Percentiles rank a stretch among this genome's conserved stretches.
These are phyloP conservation scores for Meriones psammophilus DNA, from an alignment of 2,797 vertebrate genomes.

Conservation along the genomic window DNA sequence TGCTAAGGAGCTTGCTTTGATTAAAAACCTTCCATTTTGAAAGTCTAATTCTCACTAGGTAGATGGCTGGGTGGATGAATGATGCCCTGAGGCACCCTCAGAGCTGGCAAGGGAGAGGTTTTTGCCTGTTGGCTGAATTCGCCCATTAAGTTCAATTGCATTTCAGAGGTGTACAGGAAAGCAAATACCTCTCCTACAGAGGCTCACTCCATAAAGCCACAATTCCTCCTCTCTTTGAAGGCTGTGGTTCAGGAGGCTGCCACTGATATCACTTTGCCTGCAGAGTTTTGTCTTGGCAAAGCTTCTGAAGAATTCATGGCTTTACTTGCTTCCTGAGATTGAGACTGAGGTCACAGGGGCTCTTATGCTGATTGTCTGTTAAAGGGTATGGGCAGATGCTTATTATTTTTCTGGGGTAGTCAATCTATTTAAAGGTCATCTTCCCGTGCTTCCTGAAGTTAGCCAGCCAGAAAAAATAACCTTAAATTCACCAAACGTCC, in stretches of 20 bases:
- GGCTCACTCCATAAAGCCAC: neutral
- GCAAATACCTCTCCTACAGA: neutral
- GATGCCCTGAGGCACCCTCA: neutral
- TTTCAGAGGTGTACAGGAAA: neutral
- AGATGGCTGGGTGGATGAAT: neutral
- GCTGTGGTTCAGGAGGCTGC: neutral
- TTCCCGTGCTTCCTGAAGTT: slow-evolving; percentile 58
- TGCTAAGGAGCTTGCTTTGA: neutral
- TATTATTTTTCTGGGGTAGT: slow-evolving; percentile 37
- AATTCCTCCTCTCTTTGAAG: slow-evolving; percentile 24
- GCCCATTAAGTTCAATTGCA: neutral
- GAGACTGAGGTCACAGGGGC: neutral
- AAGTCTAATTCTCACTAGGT: neutral
- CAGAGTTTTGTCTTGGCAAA: slow-evolving; percentile 65
- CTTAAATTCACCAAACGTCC: slow-evolving; percentile 40
- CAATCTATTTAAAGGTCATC: slow-evolving; percentile 58
- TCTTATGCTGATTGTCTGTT: slow-evolving; percentile 21
- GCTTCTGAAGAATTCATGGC: slow-evolving; percentile 61
- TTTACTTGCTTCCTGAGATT: slow-evolving; percentile 68
- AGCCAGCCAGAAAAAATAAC: slow-evolving; percentile 55
- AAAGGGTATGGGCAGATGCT: neutral
- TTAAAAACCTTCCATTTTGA: slow-evolving; percentile 51
- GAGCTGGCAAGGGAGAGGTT: neutral
- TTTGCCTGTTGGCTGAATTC: slow-evolving; percentile 15
- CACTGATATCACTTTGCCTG: neutral